phyloP scores from a whole-genome alignment of 2,113 vertebrate species.

The Lepisosteus oculatus region DNA sequence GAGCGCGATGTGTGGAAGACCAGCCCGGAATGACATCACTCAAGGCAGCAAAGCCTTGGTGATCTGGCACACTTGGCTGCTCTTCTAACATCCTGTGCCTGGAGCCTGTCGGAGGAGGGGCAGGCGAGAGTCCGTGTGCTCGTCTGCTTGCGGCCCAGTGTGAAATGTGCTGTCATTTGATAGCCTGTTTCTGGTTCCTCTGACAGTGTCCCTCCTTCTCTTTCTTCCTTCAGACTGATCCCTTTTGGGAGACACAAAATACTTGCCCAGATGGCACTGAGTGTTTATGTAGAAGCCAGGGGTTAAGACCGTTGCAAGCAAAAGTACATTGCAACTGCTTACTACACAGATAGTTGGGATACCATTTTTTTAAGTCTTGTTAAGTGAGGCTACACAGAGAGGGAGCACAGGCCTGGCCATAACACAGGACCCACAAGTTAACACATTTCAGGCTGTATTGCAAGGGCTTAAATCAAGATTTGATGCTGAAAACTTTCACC shows the following conservation, averaged over 20 bases:
- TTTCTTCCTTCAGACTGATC: slow-evolving; percentile 42
- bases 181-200: slow-evolving; percentile 47
- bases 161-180: slow-evolving; percentile 38
- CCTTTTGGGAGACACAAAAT: slow-evolving; percentile 58
- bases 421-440: too few species aligned
- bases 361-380: slow-evolving; percentile 43
- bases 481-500: too few species aligned
- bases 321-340: slow-evolving; percentile 54
- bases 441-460: too few species aligned
- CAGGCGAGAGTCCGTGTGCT: slow-evolving; percentile 60
- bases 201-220: slow-evolving; percentile 38
- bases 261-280: slow-evolving; percentile 63
- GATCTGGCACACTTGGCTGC: slow-evolving; percentile 40
- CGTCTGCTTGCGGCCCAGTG: slow-evolving; percentile 36
- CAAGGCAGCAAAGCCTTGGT: not conserved
- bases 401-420: slow-evolving; percentile 23
- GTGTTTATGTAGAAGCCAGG: slow-evolving; percentile 58
- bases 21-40: too few species aligned
- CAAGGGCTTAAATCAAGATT: too few species aligned
- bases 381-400: slow-evolving; percentile 49
- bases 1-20: too few species aligned
- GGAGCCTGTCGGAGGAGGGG: slow-evolving; percentile 44
- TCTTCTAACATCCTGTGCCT: not conserved
- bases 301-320: slow-evolving; percentile 57
- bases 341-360: slow-evolving; percentile 64